Evolutionary conservation across 2,888 invertebrate genomes (phyloP), one percentile per base, ranked within the genome.

Genomic region (Drosophila nr. medialis): DNA sequence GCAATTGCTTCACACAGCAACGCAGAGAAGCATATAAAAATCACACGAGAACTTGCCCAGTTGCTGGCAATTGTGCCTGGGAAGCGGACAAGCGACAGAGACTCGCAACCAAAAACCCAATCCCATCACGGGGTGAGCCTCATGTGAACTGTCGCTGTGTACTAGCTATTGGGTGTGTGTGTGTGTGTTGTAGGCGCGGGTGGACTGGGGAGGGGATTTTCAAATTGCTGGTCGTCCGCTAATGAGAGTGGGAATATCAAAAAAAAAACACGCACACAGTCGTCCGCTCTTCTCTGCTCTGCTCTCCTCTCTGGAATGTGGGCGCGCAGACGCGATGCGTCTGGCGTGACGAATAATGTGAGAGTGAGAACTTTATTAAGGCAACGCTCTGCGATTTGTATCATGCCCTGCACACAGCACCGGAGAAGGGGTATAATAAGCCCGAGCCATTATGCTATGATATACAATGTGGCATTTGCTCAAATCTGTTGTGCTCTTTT

Each of bases 11-110:
- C 82, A 85, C 86, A 65, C 79, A 78, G 72, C 56, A 29, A 29
- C 32, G 32, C 36, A 77, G 36, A 83, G 68, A 56, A 29, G 15
- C 32, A 45, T 29, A 80, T n/a, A 85, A 86, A 86, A 90, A 91
- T 91, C 91, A 91, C 91, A 91, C 91, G 91, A 91, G 91, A 91
- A 91, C 86, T 56, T 64, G 64, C 75, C 64, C 90, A 90, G 86
- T 83, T 86, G 81, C 30, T 68, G 81, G 64, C 65, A 62, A 65
- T 24, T 68, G 75, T 49, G 75, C 70, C 80, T 77, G 75, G 84
- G 79, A 75, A 75, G 45, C 55, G 66, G 50, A 40, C 58, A 49
- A 49, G 29, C 18, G 40, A 42, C 48, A 42, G 24, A 15, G 50
- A 32, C 49, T 51, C 36, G 32, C 13, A 34, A 48, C 27, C 64